A percentile compares a stretch with the other conserved stretches of the same genome.
Evolutionary conservation across 2,113 vertebrate species (phyloP).

Genomic region (Prolemur simus): DNA sequence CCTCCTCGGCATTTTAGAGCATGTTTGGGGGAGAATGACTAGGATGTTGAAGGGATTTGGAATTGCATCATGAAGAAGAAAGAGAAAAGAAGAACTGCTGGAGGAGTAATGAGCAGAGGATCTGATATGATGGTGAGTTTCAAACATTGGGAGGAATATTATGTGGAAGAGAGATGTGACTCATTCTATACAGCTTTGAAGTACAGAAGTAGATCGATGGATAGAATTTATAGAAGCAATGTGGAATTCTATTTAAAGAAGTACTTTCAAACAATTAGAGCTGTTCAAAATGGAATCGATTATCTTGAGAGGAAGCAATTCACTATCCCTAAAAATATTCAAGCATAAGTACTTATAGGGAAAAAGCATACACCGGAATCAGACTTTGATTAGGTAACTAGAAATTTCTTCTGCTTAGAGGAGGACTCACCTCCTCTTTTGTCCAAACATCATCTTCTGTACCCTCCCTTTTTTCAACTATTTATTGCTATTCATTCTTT

Average conservation of each 20-base stretch:
- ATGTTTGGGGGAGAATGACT: background rate
- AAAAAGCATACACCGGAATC: background rate
- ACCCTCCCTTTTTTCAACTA: background rate
- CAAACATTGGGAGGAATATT: background rate
- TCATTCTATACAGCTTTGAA: background rate
- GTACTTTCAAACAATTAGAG: background rate
- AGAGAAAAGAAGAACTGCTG: background rate
- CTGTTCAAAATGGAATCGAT: background rate
- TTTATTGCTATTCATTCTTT: background rate
- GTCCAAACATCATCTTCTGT: background rate
- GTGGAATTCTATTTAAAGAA: background rate
- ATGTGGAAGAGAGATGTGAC: background rate
- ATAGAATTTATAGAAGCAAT: background rate
- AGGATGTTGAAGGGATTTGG: background rate
- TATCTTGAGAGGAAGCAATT: background rate
- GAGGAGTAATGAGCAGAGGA: background rate
- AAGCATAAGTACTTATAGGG: background rate
- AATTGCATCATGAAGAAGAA: background rate
- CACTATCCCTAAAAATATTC: background rate
- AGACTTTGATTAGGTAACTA: background rate
- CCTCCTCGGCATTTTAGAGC: background rate
- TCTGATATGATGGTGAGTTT: background rate
- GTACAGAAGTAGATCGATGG: background rate
- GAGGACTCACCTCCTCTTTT: background rate
- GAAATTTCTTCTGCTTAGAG: background rate